Base-by-base conservation (phyloP, 2,888 invertebrate species). In the Callinectes sapidus region DNA sequence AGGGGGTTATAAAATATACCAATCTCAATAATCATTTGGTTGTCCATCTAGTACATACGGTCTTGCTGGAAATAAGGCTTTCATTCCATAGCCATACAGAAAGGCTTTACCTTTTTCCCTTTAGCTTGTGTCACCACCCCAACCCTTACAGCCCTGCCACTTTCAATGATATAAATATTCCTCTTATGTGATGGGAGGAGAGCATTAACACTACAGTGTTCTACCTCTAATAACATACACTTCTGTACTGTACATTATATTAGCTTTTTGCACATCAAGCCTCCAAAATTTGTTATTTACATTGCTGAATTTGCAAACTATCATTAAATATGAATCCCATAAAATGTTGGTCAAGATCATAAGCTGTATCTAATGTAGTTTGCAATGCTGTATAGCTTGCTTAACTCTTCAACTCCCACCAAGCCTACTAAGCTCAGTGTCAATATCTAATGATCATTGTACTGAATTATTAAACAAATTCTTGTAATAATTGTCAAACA, bases 231-330 rank as follows among this genome's bases (percentile, higher is more conserved):
- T 81, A 35, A 81, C 81, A 81, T 16, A 81, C 16, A 81, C 32
- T 35, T 81, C 32, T 81, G 35, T 81, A 81, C 35, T 32, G 14
- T 81, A 81, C 32, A 81, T 81, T 10, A 35, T 61, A 23, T 8
- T 61, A 61, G 10, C 28, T 18, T 32, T 81, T 81, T 81, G 81
- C 81, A 81, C 81, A 81, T 81, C 16, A 81, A 77, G 28, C 35
- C 81, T 35, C 35, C 81, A 32, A 81, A 35, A 35, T 81, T 16
- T 10, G 71, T 16, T 81, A 81, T 81, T 35, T 81, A 81, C 81
- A 81, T 35, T 81, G 81, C 81, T 81, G 16, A 32, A 81, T 81
- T 81, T 81, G 81, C n/a, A 81, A 81, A 35, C 16, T 14, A 81
- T 81, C 35, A 81, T 35, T 81, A 13, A 81, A 81, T 35, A 13